Evolutionary conservation across 2,113 vertebrate species (phyloP).

Genomic region (Pipra filicauda): DNA sequence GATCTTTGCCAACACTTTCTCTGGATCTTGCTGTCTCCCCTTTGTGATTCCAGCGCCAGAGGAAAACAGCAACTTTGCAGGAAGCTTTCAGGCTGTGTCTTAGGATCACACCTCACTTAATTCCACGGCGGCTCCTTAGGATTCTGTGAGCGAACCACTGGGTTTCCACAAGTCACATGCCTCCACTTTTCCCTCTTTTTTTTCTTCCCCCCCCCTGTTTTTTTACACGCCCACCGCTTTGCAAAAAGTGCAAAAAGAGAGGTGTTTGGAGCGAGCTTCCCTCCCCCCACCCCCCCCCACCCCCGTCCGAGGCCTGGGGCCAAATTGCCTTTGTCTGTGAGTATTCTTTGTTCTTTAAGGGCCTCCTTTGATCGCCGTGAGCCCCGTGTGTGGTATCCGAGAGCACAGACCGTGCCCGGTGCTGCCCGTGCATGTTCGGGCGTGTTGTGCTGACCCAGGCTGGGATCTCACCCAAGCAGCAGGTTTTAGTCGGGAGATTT

Average conservation of each 20-base stretch:
- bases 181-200: background rate
- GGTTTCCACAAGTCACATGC: background rate
- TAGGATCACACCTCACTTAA: background rate
- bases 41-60: background rate
- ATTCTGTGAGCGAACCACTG: background rate
- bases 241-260: background rate
- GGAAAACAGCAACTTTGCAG: background rate
- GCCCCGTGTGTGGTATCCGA: background rate
- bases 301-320: background rate
- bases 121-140: background rate
- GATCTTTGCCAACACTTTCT: background rate
- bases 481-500: background rate
- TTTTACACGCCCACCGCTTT: background rate
- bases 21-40: background rate
- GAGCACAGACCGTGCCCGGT: background rate
- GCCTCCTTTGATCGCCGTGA: background rate
- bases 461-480: conserved; percentile 5
- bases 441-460: conserved; percentile 31
- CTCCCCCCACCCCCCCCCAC: background rate
- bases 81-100: background rate
- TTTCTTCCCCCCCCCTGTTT: too few relatives aligned
- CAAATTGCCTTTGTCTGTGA: conserved; percentile 27
- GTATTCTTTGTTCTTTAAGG: background rate
- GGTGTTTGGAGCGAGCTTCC: conserved; percentile 26
- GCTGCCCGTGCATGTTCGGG: conserved; percentile 33